phyloP scores from a whole-genome alignment of 2,113 vertebrate species.

The Pelobates fuscus region DNA sequence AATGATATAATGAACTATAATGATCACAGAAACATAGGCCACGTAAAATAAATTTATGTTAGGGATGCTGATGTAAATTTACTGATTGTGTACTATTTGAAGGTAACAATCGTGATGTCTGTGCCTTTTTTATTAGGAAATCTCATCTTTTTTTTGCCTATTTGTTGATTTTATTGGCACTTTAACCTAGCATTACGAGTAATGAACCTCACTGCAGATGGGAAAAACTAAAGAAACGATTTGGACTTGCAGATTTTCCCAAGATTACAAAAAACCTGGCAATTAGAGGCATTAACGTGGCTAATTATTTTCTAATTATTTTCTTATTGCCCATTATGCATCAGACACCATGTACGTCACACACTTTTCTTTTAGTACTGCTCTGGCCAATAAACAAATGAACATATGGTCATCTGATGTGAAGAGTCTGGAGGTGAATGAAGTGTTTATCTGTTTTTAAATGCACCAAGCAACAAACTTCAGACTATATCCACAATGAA shows the following conservation, averaged over 20 bases:
- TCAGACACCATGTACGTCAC: constrained; percentile 18
- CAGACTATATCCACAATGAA: not conserved
- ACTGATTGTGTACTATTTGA: too few relatives aligned
- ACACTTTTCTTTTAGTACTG: constrained; percentile 1
- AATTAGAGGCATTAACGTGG: constrained; percentile 37
- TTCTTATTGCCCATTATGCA: constrained; percentile 43
- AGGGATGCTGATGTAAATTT: too few relatives aligned
- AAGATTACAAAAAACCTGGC: constrained; percentile 29
- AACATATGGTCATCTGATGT: constrained; percentile 18
- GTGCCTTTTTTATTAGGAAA: too few relatives aligned
- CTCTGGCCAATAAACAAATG: constrained; percentile 19
- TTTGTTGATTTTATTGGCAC: constrained; percentile 9
- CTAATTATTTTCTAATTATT: constrained; percentile 50
- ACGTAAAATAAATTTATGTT: too few relatives aligned
- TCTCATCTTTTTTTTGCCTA: too few relatives aligned
- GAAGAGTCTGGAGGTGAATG: not conserved
- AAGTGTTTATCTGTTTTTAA: constrained; percentile 8
- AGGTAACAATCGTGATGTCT: too few relatives aligned
- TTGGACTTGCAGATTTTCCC: constrained; percentile 27
- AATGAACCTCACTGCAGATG: constrained; percentile 24
- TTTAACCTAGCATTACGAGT: constrained; percentile 9
- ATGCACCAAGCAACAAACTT: not conserved
- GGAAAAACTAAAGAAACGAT: constrained; percentile 14
- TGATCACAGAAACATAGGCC: too few relatives aligned
- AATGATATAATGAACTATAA: too few relatives aligned